Percentiles rank a stretch among this genome's conserved stretches.
Conservation (phyloP, 1,140 invertebrate species). For the Drosophila arizonae region DNA sequence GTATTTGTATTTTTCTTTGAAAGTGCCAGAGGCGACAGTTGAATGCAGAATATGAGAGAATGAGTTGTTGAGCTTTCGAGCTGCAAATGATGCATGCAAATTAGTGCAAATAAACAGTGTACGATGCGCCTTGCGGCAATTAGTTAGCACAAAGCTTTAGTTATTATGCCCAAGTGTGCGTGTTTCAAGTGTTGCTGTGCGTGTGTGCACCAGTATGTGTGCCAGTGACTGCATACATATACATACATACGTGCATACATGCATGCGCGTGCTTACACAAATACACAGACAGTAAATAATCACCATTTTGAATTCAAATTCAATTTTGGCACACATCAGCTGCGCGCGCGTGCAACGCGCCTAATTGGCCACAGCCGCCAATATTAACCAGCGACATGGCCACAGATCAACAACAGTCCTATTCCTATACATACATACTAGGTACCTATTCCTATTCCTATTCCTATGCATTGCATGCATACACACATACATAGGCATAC, state of each 20-base stretch:
- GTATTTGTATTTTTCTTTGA: conserved; percentile 23
- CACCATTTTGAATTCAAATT: conserved; percentile 70
- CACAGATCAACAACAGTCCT: conserved; percentile 22
- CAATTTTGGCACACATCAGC: conserved; percentile 51
- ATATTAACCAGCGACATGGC: conserved; percentile 15
- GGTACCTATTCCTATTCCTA: no score
- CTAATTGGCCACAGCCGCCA: conserved; percentile 58
- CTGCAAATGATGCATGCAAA: conserved; percentile 74
- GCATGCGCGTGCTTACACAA: no score
- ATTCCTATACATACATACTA: no score
- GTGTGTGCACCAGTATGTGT: background rate
- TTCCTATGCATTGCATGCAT: background rate
- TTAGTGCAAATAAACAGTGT: conserved; percentile 66
- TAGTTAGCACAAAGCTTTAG: conserved; percentile 76
- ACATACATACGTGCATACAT: no score
- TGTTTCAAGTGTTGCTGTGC: conserved; percentile 30
- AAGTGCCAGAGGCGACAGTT: background rate
- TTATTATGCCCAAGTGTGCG: conserved; percentile 68
- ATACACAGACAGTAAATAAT: conserved; percentile 62
- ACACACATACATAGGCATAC: background rate
- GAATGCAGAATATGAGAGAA: conserved; percentile 5
- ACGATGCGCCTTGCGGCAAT: conserved; percentile 60
- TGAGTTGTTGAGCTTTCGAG: conserved; percentile 16
- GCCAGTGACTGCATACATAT: background rate
- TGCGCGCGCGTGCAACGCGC: conserved; percentile 34